phyloP scores from a whole-genome alignment of 2,888 invertebrate genomes.

The Steinernema hermaphroditum region DNA sequence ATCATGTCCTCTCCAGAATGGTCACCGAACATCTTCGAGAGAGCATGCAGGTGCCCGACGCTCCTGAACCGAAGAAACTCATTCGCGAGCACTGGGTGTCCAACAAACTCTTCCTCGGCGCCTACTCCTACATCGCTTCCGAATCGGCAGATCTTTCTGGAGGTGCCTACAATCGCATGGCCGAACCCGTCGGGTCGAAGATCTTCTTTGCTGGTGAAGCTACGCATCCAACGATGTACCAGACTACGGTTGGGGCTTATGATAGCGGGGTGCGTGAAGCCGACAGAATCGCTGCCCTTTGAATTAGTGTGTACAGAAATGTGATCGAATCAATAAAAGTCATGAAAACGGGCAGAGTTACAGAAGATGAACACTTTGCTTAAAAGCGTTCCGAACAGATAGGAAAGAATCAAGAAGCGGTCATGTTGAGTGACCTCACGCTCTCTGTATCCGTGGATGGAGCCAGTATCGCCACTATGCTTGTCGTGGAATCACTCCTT shows the following conservation, averaged over 20 bases:
- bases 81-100: slow-evolving; percentile 42
- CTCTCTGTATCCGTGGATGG: too few relatives aligned
- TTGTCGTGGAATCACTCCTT: too few relatives aligned
- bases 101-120: slow-evolving; percentile 56
- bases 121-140: slow-evolving; percentile 55
- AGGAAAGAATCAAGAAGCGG: too few relatives aligned
- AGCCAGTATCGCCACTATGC: too few relatives aligned
- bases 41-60: slow-evolving; percentile 44
- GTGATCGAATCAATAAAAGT: too few relatives aligned
- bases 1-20: slow-evolving; percentile 46
- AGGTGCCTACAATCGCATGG: slow-evolving; percentile 38
- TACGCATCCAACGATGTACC: slow-evolving; percentile 60
- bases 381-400: too few relatives aligned
- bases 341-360: too few relatives aligned
- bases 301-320: too few relatives aligned
- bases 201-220: slow-evolving; percentile 62
- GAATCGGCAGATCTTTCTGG: slow-evolving; percentile 34
- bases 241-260: slow-evolving; percentile 61
- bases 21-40: slow-evolving; percentile 52
- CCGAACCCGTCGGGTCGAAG: slow-evolving; percentile 52
- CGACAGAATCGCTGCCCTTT: background rate
- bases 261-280: slow-evolving; percentile 57
- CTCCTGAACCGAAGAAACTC: slow-evolving; percentile 41
- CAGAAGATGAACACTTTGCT: too few relatives aligned
- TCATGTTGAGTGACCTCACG: too few relatives aligned